phyloP scores from a whole-genome alignment of 1,140 invertebrate species.

The Ooceraea biroi region DNA sequence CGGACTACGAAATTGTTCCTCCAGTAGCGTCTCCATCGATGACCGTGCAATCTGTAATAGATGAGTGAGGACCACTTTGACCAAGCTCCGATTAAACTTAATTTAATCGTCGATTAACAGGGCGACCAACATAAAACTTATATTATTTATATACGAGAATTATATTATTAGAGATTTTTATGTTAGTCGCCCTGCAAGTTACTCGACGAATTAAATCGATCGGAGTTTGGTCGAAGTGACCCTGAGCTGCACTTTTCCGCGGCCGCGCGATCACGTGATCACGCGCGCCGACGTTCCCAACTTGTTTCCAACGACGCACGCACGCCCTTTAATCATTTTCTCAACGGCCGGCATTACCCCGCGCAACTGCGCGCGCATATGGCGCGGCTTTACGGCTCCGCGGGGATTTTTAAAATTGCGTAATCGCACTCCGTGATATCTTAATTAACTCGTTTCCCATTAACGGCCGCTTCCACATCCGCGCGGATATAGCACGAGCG shows the following conservation, averaged over 20 bases:
- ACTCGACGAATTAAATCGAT: too few species aligned
- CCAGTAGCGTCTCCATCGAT: constrained; percentile 84
- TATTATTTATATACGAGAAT: too few species aligned
- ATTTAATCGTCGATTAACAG: too few species aligned
- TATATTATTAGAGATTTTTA: too few species aligned
- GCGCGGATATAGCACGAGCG: constrained; percentile 4
- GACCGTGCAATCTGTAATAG: constrained; percentile 81
- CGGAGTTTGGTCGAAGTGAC: too few species aligned
- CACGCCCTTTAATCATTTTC: neutral
- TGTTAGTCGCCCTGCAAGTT: too few species aligned
- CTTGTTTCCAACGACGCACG: neutral
- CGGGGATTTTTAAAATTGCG: constrained; percentile 9
- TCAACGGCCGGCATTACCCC: neutral
- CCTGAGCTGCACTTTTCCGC: too few species aligned
- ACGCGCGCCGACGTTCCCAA: neutral
- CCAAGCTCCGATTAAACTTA: too few species aligned
- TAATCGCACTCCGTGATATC: constrained; percentile 3
- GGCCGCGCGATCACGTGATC: too few species aligned
- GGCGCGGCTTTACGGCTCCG: too few species aligned
- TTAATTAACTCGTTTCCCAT: constrained; percentile 47
- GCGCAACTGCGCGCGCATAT: neutral
- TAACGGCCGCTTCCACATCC: constrained; percentile 20
- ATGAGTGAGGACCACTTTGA: too few species aligned
- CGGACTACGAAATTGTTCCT: constrained; percentile 82
- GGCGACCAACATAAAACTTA: too few species aligned